These are phyloP conservation scores for Piaya cayana DNA, from an alignment of 2,113 vertebrate species.

Conservation along the genomic window DNA sequence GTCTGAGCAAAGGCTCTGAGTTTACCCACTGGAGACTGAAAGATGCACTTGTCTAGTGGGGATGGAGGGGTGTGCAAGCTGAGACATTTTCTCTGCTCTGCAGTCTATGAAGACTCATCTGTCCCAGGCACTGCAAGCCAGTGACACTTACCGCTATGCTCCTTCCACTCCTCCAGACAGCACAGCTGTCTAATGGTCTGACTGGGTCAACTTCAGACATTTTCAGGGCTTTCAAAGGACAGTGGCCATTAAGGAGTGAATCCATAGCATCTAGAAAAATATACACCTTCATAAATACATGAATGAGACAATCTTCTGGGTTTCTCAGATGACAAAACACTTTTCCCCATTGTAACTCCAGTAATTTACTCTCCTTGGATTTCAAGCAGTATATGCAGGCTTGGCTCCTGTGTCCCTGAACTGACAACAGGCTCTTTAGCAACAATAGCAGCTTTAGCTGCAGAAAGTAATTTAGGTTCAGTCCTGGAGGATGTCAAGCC, in stretches of 20 bases:
- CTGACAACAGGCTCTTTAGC: not conserved
- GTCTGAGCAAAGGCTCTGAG: not conserved
- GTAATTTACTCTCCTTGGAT: not conserved
- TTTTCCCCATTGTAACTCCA: not conserved
- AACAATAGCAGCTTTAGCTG: slow-evolving; percentile 20
- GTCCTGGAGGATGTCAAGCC: slow-evolving; percentile 49
- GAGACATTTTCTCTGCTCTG: not conserved
- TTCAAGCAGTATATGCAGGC: not conserved
- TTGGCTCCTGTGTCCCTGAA: not conserved
- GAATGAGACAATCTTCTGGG: not conserved
- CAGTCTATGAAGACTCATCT: not conserved
- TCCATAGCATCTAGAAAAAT: not conserved
- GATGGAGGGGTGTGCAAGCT: not conserved
- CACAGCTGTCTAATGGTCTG: not conserved
- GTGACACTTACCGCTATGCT: not conserved
- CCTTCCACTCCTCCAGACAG: not conserved
- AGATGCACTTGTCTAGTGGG: not conserved
- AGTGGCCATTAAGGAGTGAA: not conserved
- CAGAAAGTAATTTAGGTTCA: slow-evolving; percentile 20
- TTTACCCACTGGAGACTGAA: not conserved
- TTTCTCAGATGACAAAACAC: not conserved
- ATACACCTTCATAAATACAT: not conserved
- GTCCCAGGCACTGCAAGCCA: not conserved
- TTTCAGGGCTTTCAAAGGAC: not conserved
- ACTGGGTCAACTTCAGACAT: not conserved